A percentile compares a stretch with the other conserved stretches of the same genome.
These are phyloP conservation scores for Trissolcus japonicus DNA, from an alignment of 2,888 invertebrate species.

Conservation along the genomic window DNA sequence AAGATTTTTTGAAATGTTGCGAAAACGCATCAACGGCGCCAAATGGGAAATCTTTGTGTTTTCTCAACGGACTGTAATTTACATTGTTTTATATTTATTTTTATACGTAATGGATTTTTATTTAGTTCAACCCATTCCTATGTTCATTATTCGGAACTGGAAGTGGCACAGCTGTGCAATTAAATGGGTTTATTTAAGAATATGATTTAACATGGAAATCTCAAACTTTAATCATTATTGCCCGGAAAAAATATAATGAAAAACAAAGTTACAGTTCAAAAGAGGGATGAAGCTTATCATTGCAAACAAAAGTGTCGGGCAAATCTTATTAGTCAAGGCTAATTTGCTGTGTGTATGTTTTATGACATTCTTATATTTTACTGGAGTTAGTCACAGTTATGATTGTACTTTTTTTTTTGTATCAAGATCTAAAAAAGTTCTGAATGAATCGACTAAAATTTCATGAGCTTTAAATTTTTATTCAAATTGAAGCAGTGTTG, in stretches of 20 bases:
- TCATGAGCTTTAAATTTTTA: background rate
- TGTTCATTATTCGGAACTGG: too few relatives aligned
- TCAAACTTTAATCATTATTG: conserved; percentile 18
- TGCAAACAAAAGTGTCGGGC: conserved; percentile 12
- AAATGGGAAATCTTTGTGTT: too few relatives aligned
- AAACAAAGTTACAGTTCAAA: conserved; percentile 21
- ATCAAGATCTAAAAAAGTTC: background rate
- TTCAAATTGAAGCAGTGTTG: background rate
- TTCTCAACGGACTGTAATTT: too few relatives aligned
- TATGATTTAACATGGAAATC: conserved; percentile 14
- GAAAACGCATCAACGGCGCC: too few relatives aligned
- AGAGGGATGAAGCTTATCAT: conserved; percentile 31
- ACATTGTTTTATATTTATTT: too few relatives aligned
- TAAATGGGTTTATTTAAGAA: conserved; percentile 24
- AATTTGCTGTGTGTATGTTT: conserved; percentile 22
- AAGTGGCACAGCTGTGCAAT: conserved; percentile 15
- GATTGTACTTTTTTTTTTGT: background rate
- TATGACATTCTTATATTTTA: conserved; percentile 21
- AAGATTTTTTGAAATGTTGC: too few relatives aligned
- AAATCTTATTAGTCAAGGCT: conserved; percentile 40
- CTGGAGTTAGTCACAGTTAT: conserved; percentile 1
- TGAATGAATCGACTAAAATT: background rate
- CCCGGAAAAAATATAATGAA: background rate
- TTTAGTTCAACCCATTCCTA: background rate
- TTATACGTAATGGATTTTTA: conserved; percentile 6